phyloP scores from a whole-genome alignment of 2,797 vertebrate species.

The Monodelphis domestica region DNA sequence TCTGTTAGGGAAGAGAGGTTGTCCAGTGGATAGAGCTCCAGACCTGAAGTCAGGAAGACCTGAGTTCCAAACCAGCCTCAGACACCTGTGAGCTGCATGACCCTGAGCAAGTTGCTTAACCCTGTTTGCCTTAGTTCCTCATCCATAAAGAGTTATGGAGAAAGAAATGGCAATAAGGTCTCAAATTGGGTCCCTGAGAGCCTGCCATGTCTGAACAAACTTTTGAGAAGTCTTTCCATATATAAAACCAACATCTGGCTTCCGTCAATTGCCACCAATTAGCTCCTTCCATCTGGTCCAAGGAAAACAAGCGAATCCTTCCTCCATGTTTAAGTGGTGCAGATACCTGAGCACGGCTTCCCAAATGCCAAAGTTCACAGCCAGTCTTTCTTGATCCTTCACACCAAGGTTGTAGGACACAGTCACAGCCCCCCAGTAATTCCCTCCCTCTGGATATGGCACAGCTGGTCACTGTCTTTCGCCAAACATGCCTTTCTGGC shows the following conservation, averaged over 20 bases:
- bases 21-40: not conserved
- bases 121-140: not conserved
- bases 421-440: not conserved
- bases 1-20: not conserved
- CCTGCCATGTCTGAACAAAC: not conserved
- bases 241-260: not conserved
- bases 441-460: not conserved
- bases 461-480: not conserved
- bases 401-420: not conserved
- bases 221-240: not conserved
- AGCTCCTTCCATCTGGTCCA: not conserved
- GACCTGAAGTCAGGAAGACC: not conserved
- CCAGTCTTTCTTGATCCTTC: not conserved
- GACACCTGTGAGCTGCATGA: not conserved
- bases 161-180: not conserved
- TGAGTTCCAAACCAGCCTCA: not conserved
- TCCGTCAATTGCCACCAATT: not conserved
- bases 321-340: not conserved
- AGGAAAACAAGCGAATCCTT: not conserved
- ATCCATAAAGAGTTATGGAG: not conserved
- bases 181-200: not conserved
- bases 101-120: not conserved
- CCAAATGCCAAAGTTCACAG: not conserved
- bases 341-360: not conserved
- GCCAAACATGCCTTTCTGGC: not conserved